Evolutionary conservation across 2,888 invertebrate genomes (phyloP).

Genomic region (Saturnia japonica): DNA sequence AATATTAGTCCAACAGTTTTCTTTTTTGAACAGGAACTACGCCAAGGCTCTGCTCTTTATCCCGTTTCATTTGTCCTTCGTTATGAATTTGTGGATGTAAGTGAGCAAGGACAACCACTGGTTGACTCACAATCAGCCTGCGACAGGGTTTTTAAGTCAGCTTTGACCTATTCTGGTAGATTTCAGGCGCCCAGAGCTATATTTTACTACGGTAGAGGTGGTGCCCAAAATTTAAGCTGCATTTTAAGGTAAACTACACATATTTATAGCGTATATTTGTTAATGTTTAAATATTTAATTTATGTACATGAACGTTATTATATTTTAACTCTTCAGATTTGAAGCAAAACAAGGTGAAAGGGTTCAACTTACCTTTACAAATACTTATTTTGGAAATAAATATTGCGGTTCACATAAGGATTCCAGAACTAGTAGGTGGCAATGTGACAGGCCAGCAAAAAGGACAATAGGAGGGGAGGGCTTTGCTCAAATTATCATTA

Average conservation of each 20-base stretch:
- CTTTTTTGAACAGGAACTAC: conserved; percentile 76
- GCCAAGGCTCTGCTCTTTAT: conserved; percentile 90
- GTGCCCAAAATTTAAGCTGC: conserved; percentile 88
- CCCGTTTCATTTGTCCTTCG: conserved; percentile 89
- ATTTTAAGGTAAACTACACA: conserved; percentile 80
- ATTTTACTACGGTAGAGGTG: conserved; percentile 91
- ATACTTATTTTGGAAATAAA: conserved; percentile 86
- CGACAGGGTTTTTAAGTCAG: conserved; percentile 83
- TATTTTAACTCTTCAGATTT: conserved; percentile 71
- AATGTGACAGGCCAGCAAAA: conserved; percentile 82
- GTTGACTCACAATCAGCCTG: conserved; percentile 83
- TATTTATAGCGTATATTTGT: neutral
- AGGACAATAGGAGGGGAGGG: conserved; percentile 76
- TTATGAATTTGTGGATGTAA: conserved; percentile 91
- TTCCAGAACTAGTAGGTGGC: conserved; percentile 85
- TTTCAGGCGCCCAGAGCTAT: conserved; percentile 90
- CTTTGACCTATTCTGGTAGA: conserved; percentile 80
- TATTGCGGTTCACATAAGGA: conserved; percentile 86
- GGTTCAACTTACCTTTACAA: conserved; percentile 86
- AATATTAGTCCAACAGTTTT: neutral
- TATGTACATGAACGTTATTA: conserved; percentile 19
- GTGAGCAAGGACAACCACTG: conserved; percentile 84
- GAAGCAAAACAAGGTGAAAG: conserved; percentile 86
- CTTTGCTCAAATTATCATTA: conserved; percentile 83
- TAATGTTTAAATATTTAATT: neutral